Evolutionary conservation across 2,113 vertebrate genomes (phyloP).

Genomic region (Hippocampus barbouri): DNA sequence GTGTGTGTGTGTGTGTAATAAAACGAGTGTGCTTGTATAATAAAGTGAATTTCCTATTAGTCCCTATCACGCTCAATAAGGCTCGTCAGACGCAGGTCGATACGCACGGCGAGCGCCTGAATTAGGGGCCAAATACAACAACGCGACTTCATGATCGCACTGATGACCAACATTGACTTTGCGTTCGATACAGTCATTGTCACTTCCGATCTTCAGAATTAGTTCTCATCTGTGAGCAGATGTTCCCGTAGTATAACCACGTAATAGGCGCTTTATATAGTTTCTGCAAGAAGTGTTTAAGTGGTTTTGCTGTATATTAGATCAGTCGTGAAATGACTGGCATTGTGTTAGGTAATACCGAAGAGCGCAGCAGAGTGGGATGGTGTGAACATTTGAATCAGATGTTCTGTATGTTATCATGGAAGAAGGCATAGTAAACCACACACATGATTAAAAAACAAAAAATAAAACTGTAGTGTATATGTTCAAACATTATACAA

Average conservation of each 20-base stretch:
- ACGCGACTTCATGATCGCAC: slow-evolving; percentile 62
- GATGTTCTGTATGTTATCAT: too few species aligned
- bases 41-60: slow-evolving; percentile 43
- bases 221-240: slow-evolving; percentile 26
- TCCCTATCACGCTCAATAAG: slow-evolving; percentile 58
- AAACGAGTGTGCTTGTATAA: not conserved
- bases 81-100: slow-evolving; percentile 61
- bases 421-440: too few species aligned
- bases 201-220: slow-evolving; percentile 48
- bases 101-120: slow-evolving; percentile 46
- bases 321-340: not conserved
- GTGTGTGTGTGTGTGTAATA: not conserved
- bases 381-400: too few species aligned
- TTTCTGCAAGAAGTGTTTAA: not conserved
- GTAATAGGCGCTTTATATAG: not conserved
- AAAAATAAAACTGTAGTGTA: too few species aligned
- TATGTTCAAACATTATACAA: too few species aligned
- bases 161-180: slow-evolving; percentile 57
- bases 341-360: not conserved
- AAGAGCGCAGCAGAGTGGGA: too few species aligned
- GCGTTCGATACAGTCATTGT: slow-evolving; percentile 44
- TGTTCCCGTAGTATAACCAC: not conserved
- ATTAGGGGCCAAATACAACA: slow-evolving; percentile 51
- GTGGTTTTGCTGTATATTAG: not conserved
- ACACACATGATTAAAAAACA: too few species aligned